Base-by-base conservation (phyloP, 2,797 vertebrate genomes). In the Channallabes apus region DNA sequence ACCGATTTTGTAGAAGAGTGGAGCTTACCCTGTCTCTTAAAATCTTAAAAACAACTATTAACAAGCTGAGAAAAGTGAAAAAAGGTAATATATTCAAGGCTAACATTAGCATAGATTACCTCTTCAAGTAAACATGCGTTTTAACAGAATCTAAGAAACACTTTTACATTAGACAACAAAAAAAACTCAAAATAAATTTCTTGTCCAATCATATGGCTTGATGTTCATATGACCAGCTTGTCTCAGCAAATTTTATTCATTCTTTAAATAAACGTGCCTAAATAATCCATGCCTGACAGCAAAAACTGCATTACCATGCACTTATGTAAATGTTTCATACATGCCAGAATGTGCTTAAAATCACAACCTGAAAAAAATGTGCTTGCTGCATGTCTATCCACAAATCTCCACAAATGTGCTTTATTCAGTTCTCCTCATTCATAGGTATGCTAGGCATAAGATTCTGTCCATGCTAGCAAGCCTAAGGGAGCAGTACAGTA, bases 231-330 rank as follows among this genome's bases (percentile, higher is more conserved):
- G 68, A 89, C 89, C 90, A 86, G 90, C 91, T 92, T 88, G 88
- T 91, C 87, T 89, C 77, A 93, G 86, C 69, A 90, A 87, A 88
- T 90, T 92, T 85, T 71, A 90, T 87, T 89, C 87, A 91, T 85
- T 78, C 89, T 91, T 87, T 90, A 95, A 94, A 80, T 95, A 96
- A 95, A 54, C 41, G n/a, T 80, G 79, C 92, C 95, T 95, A 95
- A 96, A 95, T 95, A 95, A 91, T 95, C 96, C 97, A 98, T 99
- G 97, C 97, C 96, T 91, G 90, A 93, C 93, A 96, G 94, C 92
- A 93, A 93, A 95, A 94, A 96, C 94, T 95, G 93, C 93, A 96
- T 94, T 94, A 90, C 96, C 98, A 99, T 99, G 98, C 98, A 94
- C 91, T 95, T n/a, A n/a, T n/a, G n/a, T 91, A 29, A 92, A 94